These are phyloP conservation scores for Lateolabrax maculatus DNA, from an alignment of 2,797 vertebrate genomes.

Conservation along the genomic window DNA sequence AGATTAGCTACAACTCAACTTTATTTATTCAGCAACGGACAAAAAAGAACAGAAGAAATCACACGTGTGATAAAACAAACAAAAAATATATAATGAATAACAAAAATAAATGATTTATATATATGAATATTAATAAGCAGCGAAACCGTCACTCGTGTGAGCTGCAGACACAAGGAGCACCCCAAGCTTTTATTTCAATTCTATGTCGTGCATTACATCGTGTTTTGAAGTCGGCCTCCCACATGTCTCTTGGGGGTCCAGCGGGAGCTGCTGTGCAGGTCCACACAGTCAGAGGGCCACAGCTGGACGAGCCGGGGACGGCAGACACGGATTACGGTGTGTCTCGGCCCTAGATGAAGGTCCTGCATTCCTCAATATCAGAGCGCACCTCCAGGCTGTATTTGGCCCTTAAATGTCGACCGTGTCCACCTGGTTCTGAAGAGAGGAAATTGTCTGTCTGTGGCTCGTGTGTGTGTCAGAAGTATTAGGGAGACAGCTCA, in stretches of 20 bases:
- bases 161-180: not conserved
- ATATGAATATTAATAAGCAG: too few species aligned
- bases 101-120: too few species aligned
- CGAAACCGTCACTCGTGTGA: not conserved
- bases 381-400: slow-evolving; percentile 29
- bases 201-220: too few species aligned
- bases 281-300: slow-evolving; percentile 18
- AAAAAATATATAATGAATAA: too few species aligned
- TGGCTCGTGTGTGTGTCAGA: not conserved
- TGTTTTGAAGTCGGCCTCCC: slow-evolving; percentile 2
- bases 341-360: slow-evolving; percentile 21
- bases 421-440: slow-evolving; percentile 6
- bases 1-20: too few species aligned
- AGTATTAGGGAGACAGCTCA: not conserved
- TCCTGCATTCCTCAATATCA: slow-evolving; percentile 54
- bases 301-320: not conserved
- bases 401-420: slow-evolving; percentile 27
- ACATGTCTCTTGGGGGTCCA: slow-evolving; percentile 25
- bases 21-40: too few species aligned
- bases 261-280: not conserved
- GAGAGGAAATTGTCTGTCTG: slow-evolving; percentile 71
- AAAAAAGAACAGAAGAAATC: too few species aligned
- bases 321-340: slow-evolving; percentile 41
- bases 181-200: not conserved
- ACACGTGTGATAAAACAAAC: too few species aligned